These are phyloP conservation scores for Vidua macroura DNA, from an alignment of 2,113 vertebrate species.

Conservation along the genomic window DNA sequence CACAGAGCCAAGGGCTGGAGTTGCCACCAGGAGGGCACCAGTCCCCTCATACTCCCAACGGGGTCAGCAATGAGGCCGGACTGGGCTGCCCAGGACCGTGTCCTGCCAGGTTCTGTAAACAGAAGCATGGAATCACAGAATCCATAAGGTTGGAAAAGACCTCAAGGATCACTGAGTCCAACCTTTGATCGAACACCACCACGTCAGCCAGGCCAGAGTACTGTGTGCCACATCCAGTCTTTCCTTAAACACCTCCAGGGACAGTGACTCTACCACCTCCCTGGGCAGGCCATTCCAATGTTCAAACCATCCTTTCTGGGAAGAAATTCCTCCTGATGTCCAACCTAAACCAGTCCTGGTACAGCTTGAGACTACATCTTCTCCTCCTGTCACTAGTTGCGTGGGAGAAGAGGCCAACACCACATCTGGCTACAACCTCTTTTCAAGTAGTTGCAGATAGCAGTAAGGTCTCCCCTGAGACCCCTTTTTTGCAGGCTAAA, in stretches of 20 bases:
- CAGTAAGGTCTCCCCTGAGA: neutral
- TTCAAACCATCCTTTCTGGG: neutral
- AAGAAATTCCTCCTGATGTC: neutral
- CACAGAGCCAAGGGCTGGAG: neutral
- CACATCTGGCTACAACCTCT: accelerated
- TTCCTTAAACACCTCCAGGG: neutral
- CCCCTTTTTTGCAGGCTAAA: neutral
- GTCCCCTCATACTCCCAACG: accelerated
- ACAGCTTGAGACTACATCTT: neutral
- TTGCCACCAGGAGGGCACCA: accelerated
- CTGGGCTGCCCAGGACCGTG: neutral
- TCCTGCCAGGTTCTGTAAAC: neutral
- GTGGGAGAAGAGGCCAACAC: neutral
- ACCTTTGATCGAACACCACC: neutral
- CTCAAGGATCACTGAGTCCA: accelerated
- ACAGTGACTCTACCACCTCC: accelerated
- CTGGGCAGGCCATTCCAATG: neutral
- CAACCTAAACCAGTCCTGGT: neutral
- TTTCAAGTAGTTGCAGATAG: neutral
- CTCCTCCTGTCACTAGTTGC: neutral
- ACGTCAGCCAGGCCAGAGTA: neutral
- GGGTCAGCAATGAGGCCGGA: accelerated
- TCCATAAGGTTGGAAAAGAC: neutral
- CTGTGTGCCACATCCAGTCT: neutral
- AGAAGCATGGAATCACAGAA: neutral